These are phyloP conservation scores for Dendrolimus houi DNA, from an alignment of 2,888 invertebrate species.

Conservation along the genomic window DNA sequence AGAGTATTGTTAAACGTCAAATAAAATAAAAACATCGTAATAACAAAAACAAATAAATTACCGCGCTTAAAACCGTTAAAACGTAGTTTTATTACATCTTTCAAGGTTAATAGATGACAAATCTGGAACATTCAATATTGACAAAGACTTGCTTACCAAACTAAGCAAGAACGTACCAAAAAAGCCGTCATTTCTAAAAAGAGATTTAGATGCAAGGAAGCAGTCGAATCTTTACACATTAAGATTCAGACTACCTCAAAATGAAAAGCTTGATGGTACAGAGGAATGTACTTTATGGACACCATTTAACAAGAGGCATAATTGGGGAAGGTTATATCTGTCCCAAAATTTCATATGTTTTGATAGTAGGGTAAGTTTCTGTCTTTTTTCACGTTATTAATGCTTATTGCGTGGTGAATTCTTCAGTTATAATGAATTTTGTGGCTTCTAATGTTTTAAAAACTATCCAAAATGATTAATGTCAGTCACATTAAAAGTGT, in stretches of 20 bases:
- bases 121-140: slow-evolving; percentile 89
- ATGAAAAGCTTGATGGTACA: slow-evolving; percentile 95
- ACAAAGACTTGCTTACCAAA: slow-evolving; percentile 89
- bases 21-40: no score
- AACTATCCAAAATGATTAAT: no score
- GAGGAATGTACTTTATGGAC: slow-evolving; percentile 95
- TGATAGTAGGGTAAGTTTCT: slow-evolving; percentile 88
- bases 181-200: slow-evolving; percentile 92
- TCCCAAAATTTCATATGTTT: slow-evolving; percentile 98
- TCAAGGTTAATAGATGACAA: slow-evolving; percentile 93
- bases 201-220: slow-evolving; percentile 95
- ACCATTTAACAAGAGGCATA: slow-evolving; percentile 94
- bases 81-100: no score
- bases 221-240: slow-evolving; percentile 94
- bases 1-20: no score
- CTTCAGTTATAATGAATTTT: no score
- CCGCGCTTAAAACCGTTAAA: no score
- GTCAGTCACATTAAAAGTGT: no score
- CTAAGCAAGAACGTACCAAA: slow-evolving; percentile 91
- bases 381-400: not conserved
- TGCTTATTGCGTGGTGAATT: not conserved
- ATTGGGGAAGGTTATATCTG: slow-evolving; percentile 91
- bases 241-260: slow-evolving; percentile 89
- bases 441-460: no score
- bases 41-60: no score